phyloP scores from a whole-genome alignment of 1,140 invertebrate genomes.

The Calosoma granatense region DNA sequence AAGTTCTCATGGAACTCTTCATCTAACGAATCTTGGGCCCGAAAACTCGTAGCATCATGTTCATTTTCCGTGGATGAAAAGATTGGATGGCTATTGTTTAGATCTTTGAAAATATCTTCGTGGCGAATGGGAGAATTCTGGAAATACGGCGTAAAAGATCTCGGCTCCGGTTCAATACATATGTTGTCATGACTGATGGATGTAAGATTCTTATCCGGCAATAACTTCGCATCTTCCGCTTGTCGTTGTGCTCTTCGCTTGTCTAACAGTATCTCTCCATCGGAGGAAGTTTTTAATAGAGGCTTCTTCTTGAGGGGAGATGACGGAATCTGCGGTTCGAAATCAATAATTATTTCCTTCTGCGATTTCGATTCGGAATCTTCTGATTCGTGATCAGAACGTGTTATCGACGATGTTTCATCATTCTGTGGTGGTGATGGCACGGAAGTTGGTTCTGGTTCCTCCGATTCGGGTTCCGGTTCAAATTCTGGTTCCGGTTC shows the following conservation, averaged over 20 bases:
- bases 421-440: neutral
- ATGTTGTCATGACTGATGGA: conserved; percentile 49
- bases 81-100: conserved; percentile 24
- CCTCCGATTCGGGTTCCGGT: conserved; percentile 19
- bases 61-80: conserved; percentile 28
- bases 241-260: conserved; percentile 36
- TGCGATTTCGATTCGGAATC: conserved; percentile 50
- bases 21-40: conserved; percentile 35
- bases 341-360: conserved; percentile 77
- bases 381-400: conserved; percentile 29
- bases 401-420: conserved; percentile 25
- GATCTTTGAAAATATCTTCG: conserved; percentile 42
- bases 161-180: conserved; percentile 23
- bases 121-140: conserved; percentile 47
- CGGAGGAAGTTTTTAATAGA: conserved; percentile 68
- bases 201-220: conserved; percentile 39
- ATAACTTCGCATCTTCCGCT: conserved; percentile 29
- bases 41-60: conserved; percentile 14
- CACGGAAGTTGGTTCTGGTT: conserved; percentile 29
- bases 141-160: conserved; percentile 35
- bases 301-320: conserved; percentile 42
- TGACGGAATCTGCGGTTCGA: conserved; percentile 62
- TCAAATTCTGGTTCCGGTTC: conserved; percentile 22
- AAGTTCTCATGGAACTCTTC: conserved; percentile 72
- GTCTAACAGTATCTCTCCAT: conserved; percentile 66